Conservation (phyloP, 2,797 vertebrate genomes). For the Megaceryle alcyon region DNA sequence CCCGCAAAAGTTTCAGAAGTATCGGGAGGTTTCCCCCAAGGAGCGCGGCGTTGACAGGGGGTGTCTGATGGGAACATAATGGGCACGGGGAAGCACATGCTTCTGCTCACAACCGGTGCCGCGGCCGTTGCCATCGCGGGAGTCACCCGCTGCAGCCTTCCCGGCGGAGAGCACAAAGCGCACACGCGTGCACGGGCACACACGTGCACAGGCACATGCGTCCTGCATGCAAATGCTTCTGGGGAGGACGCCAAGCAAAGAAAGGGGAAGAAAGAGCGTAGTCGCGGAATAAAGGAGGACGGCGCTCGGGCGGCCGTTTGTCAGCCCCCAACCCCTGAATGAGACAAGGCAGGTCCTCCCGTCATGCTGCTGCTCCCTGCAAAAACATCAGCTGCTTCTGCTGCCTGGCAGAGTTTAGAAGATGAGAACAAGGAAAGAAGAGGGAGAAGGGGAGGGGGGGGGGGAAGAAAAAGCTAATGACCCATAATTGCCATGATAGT, state of each 20-base stretch:
- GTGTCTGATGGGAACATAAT: neutral
- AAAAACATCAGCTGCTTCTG: conserved; percentile 76
- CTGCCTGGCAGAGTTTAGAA: conserved; percentile 75
- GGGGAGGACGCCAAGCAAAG: neutral
- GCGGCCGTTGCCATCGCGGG: neutral
- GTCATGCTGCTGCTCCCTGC: conserved; percentile 51
- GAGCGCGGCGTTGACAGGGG: neutral
- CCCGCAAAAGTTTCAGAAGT: neutral
- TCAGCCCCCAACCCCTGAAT: conserved; percentile 22
- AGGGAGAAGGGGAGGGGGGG: neutral
- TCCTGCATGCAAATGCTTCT: neutral
- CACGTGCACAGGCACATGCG: neutral
- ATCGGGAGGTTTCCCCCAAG: neutral
- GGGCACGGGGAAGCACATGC: neutral
- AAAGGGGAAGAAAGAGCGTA: neutral
- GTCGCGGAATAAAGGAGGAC: conserved; percentile 25
- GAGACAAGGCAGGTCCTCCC: neutral
- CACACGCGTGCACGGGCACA: neutral
- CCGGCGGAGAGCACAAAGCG: neutral
- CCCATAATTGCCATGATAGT: conserved; percentile 84
- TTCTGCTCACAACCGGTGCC: neutral
- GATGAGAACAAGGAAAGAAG: conserved; percentile 73
- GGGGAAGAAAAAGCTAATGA: conserved; percentile 80
- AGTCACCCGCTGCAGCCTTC: neutral
- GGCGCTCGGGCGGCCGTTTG: neutral